Evolutionary conservation across 92 coral and sea anemone genomes (phyloP), one percentile per base, ranked within the genome.

Genomic region (Zoanthus sansibaricus): DNA sequence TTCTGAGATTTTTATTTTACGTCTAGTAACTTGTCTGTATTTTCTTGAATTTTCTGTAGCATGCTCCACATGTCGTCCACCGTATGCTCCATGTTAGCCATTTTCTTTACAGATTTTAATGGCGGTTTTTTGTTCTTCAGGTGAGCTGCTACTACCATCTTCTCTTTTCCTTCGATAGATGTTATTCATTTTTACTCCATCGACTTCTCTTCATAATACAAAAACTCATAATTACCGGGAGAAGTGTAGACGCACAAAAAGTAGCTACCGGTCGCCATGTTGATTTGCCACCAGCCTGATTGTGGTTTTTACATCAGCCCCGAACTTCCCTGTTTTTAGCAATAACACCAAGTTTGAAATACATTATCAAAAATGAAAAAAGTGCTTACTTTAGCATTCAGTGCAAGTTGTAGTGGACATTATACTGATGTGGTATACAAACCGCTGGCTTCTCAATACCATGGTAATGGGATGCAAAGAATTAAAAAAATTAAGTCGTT

Each of bases 1-100:
- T 72, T 72, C 54, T 72, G 25, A 72, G 77, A 72, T 72, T 72
- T 72, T 55, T 17, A 72, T 72, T 72, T 33, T 72, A 25, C 77
- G 0, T 72, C 77, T 55, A 69, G 44, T 69, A 69, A 20, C 44
- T 69, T 69, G 21, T 69, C 73, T 69, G 42, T 69, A 69, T 69
- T 69, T 30, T 69, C 73, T 69, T 69, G 73, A 1, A 69, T 69
- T 10, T 69, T 25, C 15, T 69, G 73, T 30, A 69, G 13, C 73
- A 69, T 30, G 9, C 44, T 25, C 44, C 73, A 69, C 73, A 69
- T 69, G 12, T 69, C 45, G 31, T 21, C 73, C 30, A 46, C 25
- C 9, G 73, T 69, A 20, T 45, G 73, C 42, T 69, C 44, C 5
- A 4, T 15, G 3, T 20, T 69, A 11, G 32, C 73, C 73, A 30